These are phyloP conservation scores for Cherax quadricarinatus DNA, from an alignment of 1,140 invertebrate genomes.

Conservation along the genomic window DNA sequence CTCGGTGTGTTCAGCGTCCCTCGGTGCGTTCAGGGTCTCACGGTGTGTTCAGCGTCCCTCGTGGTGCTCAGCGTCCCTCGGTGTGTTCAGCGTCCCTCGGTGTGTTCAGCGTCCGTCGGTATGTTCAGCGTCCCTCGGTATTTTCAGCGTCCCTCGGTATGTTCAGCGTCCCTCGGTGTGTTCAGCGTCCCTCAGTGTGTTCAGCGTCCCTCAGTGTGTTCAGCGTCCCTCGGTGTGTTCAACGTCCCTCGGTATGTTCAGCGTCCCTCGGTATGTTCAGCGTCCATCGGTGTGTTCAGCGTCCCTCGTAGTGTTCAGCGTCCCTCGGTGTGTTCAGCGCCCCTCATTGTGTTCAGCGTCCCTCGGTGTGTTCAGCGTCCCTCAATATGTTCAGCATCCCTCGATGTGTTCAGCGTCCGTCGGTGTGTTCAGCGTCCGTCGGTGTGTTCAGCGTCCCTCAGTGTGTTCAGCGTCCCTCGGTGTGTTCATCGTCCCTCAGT, in stretches of 20 bases:
- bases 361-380: not conserved
- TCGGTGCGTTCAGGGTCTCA: not conserved
- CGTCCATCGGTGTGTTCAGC: not conserved
- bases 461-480: not conserved
- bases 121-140: too few species aligned
- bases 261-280: not conserved
- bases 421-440: not conserved
- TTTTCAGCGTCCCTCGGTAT: too few species aligned
- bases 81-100: not conserved
- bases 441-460: not conserved
- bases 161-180: not conserved
- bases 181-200: not conserved
- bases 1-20: not conserved
- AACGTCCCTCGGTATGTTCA: not conserved
- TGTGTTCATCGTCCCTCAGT: not conserved
- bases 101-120: not conserved
- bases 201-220: not conserved
- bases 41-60: not conserved
- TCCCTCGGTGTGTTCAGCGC: not conserved
- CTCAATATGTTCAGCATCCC: too few species aligned
- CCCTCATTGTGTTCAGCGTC: too few species aligned
- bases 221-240: not conserved
- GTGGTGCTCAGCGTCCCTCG: too few species aligned
- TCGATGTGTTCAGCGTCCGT: not conserved
- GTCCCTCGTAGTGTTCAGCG: too few species aligned